Evolutionary conservation across 2,888 invertebrate genomes (phyloP).

Genomic region (Augiades crinisus): DNA sequence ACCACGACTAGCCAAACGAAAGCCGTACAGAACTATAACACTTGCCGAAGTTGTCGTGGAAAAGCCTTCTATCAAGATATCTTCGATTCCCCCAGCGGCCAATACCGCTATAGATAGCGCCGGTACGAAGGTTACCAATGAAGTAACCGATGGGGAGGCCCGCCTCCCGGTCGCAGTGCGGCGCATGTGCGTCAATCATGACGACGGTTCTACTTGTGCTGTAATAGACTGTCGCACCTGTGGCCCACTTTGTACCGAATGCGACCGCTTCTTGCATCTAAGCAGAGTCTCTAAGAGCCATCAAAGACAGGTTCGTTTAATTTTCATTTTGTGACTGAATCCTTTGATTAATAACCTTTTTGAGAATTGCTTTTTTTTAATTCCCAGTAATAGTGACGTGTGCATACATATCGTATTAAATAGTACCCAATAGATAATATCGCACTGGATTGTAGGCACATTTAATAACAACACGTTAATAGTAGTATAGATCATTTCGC

Average conservation of each 20-base stretch:
- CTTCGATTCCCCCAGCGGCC: not conserved
- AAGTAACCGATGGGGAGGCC: conserved; percentile 34
- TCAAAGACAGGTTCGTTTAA: conserved; percentile 84
- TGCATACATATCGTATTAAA: too few species aligned
- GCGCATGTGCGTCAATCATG: conserved; percentile 97
- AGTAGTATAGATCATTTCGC: too few species aligned
- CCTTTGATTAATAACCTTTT: not conserved
- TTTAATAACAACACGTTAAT: too few species aligned
- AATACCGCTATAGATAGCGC: not conserved
- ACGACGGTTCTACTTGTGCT: conserved; percentile 95
- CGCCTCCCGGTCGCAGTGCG: conserved; percentile 66
- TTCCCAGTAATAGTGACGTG: too few species aligned
- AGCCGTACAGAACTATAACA: conserved; percentile 17
- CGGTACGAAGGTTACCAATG: not conserved
- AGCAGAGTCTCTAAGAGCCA: conserved; percentile 93
- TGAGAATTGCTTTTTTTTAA: too few species aligned
- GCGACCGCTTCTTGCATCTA: conserved; percentile 96
- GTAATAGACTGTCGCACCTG: conserved; percentile 96
- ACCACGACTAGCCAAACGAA: conserved; percentile 4
- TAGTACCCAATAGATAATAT: too few species aligned
- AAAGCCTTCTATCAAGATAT: not conserved
- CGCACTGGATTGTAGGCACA: too few species aligned
- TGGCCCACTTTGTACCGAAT: conserved; percentile 96
- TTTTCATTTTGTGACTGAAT: not conserved
- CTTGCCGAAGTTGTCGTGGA: conserved; percentile 20